phyloP scores from a whole-genome alignment of 2,888 invertebrate genomes.

The Electrophaes corylata region DNA sequence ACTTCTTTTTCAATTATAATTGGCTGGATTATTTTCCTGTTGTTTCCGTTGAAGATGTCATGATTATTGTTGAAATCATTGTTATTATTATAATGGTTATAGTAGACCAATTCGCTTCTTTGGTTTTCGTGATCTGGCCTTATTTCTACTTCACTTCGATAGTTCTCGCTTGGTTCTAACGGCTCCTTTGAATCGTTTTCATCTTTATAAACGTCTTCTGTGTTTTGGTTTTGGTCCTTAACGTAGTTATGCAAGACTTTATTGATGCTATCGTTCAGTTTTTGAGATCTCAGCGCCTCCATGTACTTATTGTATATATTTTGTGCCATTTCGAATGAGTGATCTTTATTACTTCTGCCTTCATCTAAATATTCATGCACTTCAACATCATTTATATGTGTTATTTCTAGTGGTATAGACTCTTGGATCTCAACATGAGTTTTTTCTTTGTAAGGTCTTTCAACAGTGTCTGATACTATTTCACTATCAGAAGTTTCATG shows the following conservation, averaged over 20 bases:
- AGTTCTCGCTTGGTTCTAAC: constrained; percentile 65
- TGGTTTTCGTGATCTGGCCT: constrained; percentile 56
- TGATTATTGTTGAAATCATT: constrained; percentile 47
- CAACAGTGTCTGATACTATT: constrained; percentile 63
- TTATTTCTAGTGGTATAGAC: constrained; percentile 84
- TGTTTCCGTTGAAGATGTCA: constrained; percentile 48
- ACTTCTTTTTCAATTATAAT: constrained; percentile 77
- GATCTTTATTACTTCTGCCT: constrained; percentile 61
- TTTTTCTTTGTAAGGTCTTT: constrained; percentile 69
- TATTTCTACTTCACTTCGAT: constrained; percentile 60
- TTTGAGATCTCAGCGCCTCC: constrained; percentile 67
- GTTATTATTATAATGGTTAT: constrained; percentile 48
- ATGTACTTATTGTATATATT: constrained; percentile 66
- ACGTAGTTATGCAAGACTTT: constrained; percentile 59
- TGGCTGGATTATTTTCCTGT: constrained; percentile 70
- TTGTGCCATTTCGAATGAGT: constrained; percentile 55
- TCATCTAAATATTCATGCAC: constrained; percentile 74
- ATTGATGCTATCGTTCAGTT: constrained; percentile 62
- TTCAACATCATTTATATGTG: constrained; percentile 77
- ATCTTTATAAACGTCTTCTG: constrained; percentile 43
- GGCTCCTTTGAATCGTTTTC: constrained; percentile 56
- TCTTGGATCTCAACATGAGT: constrained; percentile 87
- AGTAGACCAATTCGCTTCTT: constrained; percentile 56
- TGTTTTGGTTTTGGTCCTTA: constrained; percentile 56
- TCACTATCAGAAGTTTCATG: constrained; percentile 73